These are phyloP conservation scores for Drosophila simulans DNA, from an alignment of 1,140 invertebrate species.

Conservation along the genomic window DNA sequence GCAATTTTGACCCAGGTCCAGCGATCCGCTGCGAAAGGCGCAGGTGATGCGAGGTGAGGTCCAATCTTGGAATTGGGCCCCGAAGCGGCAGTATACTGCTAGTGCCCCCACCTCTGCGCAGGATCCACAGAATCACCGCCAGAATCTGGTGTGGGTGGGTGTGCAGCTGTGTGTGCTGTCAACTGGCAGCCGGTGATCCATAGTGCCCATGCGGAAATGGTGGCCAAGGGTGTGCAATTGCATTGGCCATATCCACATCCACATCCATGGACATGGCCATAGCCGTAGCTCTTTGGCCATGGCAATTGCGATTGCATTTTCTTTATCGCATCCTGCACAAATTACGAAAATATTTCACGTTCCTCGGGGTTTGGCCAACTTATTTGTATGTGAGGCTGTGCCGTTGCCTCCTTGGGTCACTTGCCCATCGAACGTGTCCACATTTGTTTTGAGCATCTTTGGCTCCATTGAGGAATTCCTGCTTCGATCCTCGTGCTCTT, in stretches of 20 bases:
- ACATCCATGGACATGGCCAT: background rate
- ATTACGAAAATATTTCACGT: conserved; percentile 72
- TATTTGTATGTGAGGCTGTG: conserved; percentile 25
- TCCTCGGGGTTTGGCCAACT: conserved; percentile 24
- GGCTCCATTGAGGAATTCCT: conserved; percentile 32
- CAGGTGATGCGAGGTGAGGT: conserved; percentile 57
- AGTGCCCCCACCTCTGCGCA: background rate
- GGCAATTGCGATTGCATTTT: conserved; percentile 59
- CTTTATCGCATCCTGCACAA: conserved; percentile 70
- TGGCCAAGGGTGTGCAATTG: conserved; percentile 42
- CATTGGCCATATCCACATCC: conserved; percentile 1
- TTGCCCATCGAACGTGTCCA: conserved; percentile 60
- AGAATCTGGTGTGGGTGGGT: conserved; percentile 49
- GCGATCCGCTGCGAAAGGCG: conserved; percentile 25
- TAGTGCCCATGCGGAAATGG: conserved; percentile 49
- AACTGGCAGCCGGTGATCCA: conserved; percentile 44
- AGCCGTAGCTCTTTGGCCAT: conserved; percentile 1
- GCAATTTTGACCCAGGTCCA: conserved; percentile 49
- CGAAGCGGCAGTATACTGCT: conserved; percentile 31
- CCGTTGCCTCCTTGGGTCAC: conserved; percentile 38
- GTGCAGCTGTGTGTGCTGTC: conserved; percentile 55
- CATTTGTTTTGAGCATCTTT: conserved; percentile 31
- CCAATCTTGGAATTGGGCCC: conserved; percentile 27
- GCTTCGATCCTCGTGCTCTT: conserved; percentile 26
- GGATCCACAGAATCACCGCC: background rate